A percentile compares a stretch with the other conserved stretches of the same genome.
phyloP scores from a whole-genome alignment of 2,888 invertebrate species.

The Tineola bisselliella region DNA sequence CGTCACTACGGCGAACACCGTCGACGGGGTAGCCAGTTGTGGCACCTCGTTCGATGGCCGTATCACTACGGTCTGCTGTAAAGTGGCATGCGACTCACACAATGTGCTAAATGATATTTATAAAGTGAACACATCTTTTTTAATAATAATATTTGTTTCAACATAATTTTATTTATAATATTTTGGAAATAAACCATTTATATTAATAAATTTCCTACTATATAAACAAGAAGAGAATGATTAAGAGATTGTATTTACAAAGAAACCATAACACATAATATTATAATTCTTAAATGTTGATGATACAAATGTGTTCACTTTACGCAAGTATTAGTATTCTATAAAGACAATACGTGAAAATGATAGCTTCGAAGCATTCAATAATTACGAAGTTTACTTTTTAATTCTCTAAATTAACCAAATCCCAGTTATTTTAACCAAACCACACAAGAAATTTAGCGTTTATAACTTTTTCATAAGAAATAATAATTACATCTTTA shows the following conservation, averaged over 20 bases:
- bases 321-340: not conserved
- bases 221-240: too few species aligned
- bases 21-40: conserved; percentile 29
- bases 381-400: too few species aligned
- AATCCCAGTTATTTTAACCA: not conserved
- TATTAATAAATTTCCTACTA: too few species aligned
- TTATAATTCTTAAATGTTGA: too few species aligned
- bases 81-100: conserved; percentile 64
- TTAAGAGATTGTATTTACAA: too few species aligned
- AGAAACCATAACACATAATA: too few species aligned
- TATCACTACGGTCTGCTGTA: conserved; percentile 63
- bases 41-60: conserved; percentile 57
- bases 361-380: not conserved
- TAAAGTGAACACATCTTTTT: conserved; percentile 8
- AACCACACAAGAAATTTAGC: not conserved
- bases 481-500: not conserved
- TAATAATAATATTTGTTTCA: too few species aligned
- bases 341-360: not conserved
- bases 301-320: not conserved
- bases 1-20: conserved; percentile 31
- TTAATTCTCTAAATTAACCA: not conserved
- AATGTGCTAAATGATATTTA: conserved; percentile 38
- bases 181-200: too few species aligned
- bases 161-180: too few species aligned
- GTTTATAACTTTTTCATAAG: not conserved